Evolutionary conservation across 2,797 vertebrate species (phyloP), one percentile per base, ranked within the genome.

Genomic region (Tamandua tetradactyla): DNA sequence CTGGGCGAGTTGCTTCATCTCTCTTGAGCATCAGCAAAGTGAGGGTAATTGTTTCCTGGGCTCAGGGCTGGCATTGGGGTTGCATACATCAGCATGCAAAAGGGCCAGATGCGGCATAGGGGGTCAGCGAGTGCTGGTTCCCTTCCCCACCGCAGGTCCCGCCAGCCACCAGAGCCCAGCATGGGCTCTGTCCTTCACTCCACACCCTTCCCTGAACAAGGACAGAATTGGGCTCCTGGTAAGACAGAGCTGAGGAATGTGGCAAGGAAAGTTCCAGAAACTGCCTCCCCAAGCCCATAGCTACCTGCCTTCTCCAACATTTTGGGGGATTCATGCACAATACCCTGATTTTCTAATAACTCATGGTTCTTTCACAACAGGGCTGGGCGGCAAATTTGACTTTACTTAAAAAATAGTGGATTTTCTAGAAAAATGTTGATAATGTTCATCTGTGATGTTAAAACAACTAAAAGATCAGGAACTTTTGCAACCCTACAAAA

Each of bases 361-460:
- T 52, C 66, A 27, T 40, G 37, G 10, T 75, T 74, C 47, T 71
- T 68, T 89, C 59, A 69, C 44, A 75, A 32, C n/a, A n/a, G 32
- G 6, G 18, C 35, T 80, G 71, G 62, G 79, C 35, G 42, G 14
- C 5, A 84, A 78, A 90, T 78, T 49, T 32, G 12, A 17, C 17
- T 76, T 89, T n/a, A 22, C n/a, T 69, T 80, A 1, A 49, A 71
- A 57, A 68, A 22, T 10, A 71, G 47, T 42, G 64, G 25, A 32
- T 76, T 55, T 90, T 62, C 72, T 86, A 66, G 42, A 57, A 88
- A 88, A 92, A 59, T 9, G 3, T 52, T 30, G 80, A 9, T 89
- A 17, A 27, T 55, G 11, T 72, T 68, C 15, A 35, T 25, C 10
- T 32, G 20, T 6, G 22, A 49, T 18, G 12, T 52, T 82, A 68